Base-by-base conservation (phyloP, 2,797 vertebrate species). In the Orestias chungarensis region DNA sequence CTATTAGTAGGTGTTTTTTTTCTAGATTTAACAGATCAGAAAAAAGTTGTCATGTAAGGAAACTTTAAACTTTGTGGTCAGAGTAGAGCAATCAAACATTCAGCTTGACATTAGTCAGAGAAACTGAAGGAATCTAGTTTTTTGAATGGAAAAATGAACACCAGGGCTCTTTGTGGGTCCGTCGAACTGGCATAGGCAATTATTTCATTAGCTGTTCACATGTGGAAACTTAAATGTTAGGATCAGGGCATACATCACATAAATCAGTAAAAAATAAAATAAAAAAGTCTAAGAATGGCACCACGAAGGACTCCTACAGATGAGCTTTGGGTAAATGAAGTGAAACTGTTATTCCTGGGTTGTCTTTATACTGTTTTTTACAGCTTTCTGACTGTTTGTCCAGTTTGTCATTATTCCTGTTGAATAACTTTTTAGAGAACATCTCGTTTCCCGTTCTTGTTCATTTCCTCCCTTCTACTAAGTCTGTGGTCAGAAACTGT, bases 1-100 rank as follows among this genome's bases (percentile, higher is more conserved):
- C 95, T 57, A 94, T 95, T 84, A 95, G 97, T 99, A 95, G 83
- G 96, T 35, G 27, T 64, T 42, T 29, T 43, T 25, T 40, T 67
- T 49, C 23, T 33, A 40, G 55, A n/a, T 62, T 62, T 3, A n/a
- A 62, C 23, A n/a, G 20, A n/a, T 62, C 11, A 40, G 23, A 62
- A 40, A 25, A 61, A 40, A 40, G 2, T 40, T 40, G 35, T 40
- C 59, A 62, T 62, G 15, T 55, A 15, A 55, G 29, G 29, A 31
- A 55, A 0, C 7, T 29, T 33, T 8, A 57, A 57, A 33, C 29
- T 57, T 33, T 20, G 3, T 57, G 4, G 5, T 62, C 33, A 25
- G 35, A 62, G 23, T 62, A 40, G 40, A 40, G 2, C 49, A n/a
- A n/a, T 25, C 5, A 12, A 52, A 25, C 3, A 52, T 25, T 52